Evolutionary conservation across 2,113 vertebrate genomes (phyloP), one percentile per base, ranked within the genome.

Genomic region (Cochlearius cochlearius): DNA sequence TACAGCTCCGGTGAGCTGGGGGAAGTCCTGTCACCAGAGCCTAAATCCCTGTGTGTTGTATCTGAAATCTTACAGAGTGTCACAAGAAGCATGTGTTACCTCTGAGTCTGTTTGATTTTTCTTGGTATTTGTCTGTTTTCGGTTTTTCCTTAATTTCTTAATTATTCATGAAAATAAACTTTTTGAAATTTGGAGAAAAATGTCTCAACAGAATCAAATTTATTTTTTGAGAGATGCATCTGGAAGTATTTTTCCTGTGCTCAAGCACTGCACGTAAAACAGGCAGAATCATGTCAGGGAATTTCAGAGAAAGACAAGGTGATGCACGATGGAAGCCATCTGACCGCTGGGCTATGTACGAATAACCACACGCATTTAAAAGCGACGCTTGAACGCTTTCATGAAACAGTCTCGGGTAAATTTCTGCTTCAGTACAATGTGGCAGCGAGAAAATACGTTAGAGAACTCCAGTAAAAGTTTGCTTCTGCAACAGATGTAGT

Each of bases 111-210:
- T 96, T 74, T 92, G 96, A n/a, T 89, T 96, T 95, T 96, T 94
- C 86, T 95, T 88, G 79, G 84, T 97, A 88, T 95, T 96, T 97
- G 94, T 96, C 71, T 89, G 74, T 62, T 97, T 95, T 78, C 47
- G 88, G 47, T 88, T 90, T 93, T 95, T 88, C 34, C 29, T 95
- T 85, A 69, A 90, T 89, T 95, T 97, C 86, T 96, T 94, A 95
- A 94, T 76, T 95, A 94, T 75, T 95, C 83, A 93, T 92, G 89
- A 91, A 97, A 98, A 98, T 98, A 98, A 98, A 98, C 69, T 86
- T 97, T 98, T 97, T 97, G 97, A 97, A 97, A 97, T 98, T 98
- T 98, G 94, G 96, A 97, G 97, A 97, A 96, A 97, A 95, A 75
- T 14, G 77, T 94, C 86, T 87, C 88, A 56, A 79, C 25, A 69